A percentile compares a stretch with the other conserved stretches of the same genome.
phyloP scores from a whole-genome alignment of 53 echinoderm and acorn worm species.

The Glandiceps talaboti region DNA sequence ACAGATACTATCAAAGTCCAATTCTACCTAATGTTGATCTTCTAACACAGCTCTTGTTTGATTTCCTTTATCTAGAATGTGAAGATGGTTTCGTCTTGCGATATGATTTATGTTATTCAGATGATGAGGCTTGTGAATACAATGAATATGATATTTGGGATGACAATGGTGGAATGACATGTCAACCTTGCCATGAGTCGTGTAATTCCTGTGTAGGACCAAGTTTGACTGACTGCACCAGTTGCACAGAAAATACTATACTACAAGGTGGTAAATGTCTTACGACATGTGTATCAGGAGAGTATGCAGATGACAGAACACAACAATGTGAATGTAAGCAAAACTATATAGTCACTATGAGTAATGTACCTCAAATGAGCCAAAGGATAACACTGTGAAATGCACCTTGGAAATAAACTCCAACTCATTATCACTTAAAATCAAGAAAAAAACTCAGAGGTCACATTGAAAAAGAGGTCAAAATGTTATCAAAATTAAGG shows the following conservation, averaged over 20 bases:
- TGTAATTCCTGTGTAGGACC: constrained; percentile 47
- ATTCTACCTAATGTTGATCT: no score
- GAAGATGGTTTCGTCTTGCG: neutral
- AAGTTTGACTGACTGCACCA: constrained; percentile 27
- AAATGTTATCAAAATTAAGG: no score
- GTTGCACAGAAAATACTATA: constrained; percentile 12
- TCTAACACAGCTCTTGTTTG: no score
- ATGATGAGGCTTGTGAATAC: neutral
- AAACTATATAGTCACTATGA: no score
- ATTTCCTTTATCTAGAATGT: neutral
- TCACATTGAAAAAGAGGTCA: no score
- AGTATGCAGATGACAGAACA: neutral
- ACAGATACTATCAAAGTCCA: no score
- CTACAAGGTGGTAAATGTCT: constrained; percentile 26
- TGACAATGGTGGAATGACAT: constrained; percentile 13
- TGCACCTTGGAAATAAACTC: no score
- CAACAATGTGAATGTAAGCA: neutral
- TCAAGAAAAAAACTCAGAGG: no score
- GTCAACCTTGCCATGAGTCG: constrained; percentile 44
- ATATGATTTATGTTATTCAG: neutral
- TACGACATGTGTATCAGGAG: constrained; percentile 29
- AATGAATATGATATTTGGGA: neutral
- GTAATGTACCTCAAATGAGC: no score
- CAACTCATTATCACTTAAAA: no score
- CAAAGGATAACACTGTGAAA: no score